These are phyloP conservation scores for Phalera bucephala DNA, from an alignment of 2,888 invertebrate genomes.

Conservation along the genomic window DNA sequence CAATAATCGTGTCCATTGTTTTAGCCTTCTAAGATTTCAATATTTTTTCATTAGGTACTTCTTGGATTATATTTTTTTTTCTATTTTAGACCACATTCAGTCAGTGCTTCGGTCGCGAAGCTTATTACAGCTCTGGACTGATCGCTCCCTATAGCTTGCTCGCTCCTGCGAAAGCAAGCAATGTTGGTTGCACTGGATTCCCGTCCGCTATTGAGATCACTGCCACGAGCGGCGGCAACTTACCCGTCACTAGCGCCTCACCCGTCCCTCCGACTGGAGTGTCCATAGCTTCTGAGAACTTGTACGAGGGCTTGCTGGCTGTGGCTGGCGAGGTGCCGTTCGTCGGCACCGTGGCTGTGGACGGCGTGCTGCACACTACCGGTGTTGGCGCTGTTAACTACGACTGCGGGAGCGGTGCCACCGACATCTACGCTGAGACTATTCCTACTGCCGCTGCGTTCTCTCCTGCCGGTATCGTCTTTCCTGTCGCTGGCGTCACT, in stretches of 20 bases:
- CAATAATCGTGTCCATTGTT: no score
- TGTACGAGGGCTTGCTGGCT: slow-evolving; percentile 39
- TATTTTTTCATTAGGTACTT: no score
- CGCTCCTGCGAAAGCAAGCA: neutral
- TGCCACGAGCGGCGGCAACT: neutral
- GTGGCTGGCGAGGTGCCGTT: slow-evolving; percentile 40
- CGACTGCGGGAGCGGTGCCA: slow-evolving; percentile 29
- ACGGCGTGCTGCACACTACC: no score
- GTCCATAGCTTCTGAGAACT: slow-evolving; percentile 39
- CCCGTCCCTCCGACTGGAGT: slow-evolving; percentile 42
- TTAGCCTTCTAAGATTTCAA: no score
- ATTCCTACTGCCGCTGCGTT: no score
- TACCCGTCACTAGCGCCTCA: slow-evolving; percentile 33
- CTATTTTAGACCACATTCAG: slow-evolving; percentile 3
- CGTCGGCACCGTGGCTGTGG: no score
- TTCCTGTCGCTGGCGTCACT: no score
- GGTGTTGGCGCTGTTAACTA: slow-evolving; percentile 40
- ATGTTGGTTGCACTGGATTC: neutral
- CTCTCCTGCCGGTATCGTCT: no score
- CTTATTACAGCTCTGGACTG: neutral
- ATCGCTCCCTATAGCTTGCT: neutral
- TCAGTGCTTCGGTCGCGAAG: slow-evolving; percentile 5
- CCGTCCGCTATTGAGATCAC: neutral
- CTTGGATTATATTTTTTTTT: no score
- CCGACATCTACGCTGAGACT: slow-evolving; percentile 4